Percentiles rank a stretch among this genome's conserved stretches.
These are phyloP conservation scores for Ptychobarbus kaznakovi DNA, from an alignment of 2,797 vertebrate species.

Conservation along the genomic window DNA sequence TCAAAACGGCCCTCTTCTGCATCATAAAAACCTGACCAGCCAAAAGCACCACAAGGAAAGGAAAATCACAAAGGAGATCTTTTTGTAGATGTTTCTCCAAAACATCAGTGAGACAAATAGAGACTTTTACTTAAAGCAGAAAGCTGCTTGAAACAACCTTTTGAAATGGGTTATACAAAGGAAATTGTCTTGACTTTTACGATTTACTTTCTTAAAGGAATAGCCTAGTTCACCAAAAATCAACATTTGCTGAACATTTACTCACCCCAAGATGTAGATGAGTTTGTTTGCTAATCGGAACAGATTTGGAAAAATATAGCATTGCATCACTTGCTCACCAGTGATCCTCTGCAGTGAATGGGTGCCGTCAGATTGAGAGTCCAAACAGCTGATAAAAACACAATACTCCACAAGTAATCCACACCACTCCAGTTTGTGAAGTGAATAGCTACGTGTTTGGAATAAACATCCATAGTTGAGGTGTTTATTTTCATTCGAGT, in stretches of 20 bases:
- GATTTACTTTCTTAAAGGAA: neutral
- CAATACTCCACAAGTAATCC: neutral
- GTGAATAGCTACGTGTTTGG: neutral
- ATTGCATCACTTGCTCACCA: neutral
- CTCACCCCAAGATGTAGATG: neutral
- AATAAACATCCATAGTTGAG: neutral
- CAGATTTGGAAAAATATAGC: neutral
- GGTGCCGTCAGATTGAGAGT: neutral
- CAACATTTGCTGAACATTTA: neutral
- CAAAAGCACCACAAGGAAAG: neutral
- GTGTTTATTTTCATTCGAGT: neutral
- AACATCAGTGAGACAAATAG: neutral
- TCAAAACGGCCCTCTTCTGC: conserved; percentile 15
- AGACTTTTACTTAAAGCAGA: neutral
- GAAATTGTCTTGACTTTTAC: neutral
- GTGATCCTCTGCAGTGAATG: neutral
- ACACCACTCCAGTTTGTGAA: neutral
- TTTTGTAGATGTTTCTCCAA: neutral
- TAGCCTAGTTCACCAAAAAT: neutral
- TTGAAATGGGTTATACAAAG: neutral
- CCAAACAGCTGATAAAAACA: neutral
- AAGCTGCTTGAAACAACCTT: neutral
- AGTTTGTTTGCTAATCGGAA: neutral
- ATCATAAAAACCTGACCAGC: conserved; percentile 6
- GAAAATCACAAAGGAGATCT: neutral